Conservation (phyloP, 2,888 invertebrate species). For the Cryptocephalus moraei region DNA sequence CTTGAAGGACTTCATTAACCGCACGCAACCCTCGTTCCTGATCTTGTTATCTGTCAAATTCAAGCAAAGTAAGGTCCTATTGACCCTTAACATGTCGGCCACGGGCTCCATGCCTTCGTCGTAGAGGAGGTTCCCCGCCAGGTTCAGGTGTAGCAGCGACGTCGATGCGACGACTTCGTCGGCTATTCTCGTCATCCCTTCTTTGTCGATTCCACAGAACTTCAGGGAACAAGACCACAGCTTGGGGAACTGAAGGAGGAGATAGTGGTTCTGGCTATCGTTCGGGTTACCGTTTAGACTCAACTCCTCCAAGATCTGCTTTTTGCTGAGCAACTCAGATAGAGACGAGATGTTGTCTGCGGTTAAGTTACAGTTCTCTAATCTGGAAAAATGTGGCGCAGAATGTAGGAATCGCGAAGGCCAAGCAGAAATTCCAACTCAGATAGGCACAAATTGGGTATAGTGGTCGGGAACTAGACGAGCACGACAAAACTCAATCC, state of each 20-base stretch:
- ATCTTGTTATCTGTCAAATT: constrained; percentile 30
- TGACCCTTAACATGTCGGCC: constrained; percentile 28
- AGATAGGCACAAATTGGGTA: no score
- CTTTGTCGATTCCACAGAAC: constrained; percentile 9
- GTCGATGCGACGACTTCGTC: background rate
- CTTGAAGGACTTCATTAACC: constrained; percentile 18
- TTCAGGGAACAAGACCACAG: constrained; percentile 9
- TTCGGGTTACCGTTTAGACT: constrained; percentile 13
- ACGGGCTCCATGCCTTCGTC: constrained; percentile 27
- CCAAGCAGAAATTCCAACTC: no score
- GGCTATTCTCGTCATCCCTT: constrained; percentile 5
- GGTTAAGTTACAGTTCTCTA: constrained; percentile 13
- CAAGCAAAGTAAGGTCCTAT: constrained; percentile 21
- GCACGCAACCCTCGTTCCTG: constrained; percentile 19
- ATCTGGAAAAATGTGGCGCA: constrained; percentile 6
- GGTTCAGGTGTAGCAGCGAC: constrained; percentile 28
- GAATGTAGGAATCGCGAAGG: background rate
- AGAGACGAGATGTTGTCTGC: constrained; percentile 8
- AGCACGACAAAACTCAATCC: no score
- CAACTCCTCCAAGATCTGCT: constrained; percentile 5
- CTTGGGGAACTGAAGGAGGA: constrained; percentile 6
- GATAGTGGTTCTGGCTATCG: constrained; percentile 7
- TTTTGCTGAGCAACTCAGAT: constrained; percentile 2
- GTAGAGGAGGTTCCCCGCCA: constrained; percentile 32
- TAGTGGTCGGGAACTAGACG: no score